Evolutionary conservation across 2,888 invertebrate species (phyloP), one percentile per base, ranked within the genome.

Genomic region (Stenurella melanura): DNA sequence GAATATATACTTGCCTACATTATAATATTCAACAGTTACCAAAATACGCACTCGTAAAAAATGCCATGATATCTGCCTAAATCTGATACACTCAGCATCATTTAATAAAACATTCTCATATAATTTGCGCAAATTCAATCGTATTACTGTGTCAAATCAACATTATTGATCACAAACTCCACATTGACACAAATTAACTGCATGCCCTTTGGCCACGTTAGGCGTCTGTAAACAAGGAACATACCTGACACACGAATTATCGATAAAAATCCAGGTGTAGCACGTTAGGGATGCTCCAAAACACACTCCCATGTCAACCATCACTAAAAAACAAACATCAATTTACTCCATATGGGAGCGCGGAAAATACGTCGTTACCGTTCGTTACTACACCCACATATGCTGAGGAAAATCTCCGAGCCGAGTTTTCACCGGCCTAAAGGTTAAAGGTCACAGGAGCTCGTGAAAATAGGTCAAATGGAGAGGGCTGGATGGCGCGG

Each of bases 401-500:
- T 58, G 67, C 19, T 66, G 54, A 66, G 68, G 73, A 68, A 73
- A 73, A 69, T 63, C 58, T 42, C 50, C 68, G 42, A 60, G 64
- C 30, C 19, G 73, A 71, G 70, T 72, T 78, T 74, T 72, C 73
- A 69, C 67, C 67, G 61, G 50, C 17, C 34, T 30, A 74, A 71
- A 76, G 76, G 56, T 75, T 50, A 72, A 78, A 78, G 80, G 80
- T 78, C 77, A 21, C 63, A 38, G 60, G n/a, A 61, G 63, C 30
- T 9, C 30, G 63, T 61, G 72, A n/a, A 72, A 72, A 61, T 72
- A 54, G 72, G 72, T 72, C 72, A 63, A 61, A 72, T 50, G 72
- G 72, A 72, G 72, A 72, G 63, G 63, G 63, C 63, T 42, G 54
- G 63, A 61, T 72, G 9, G 26, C 38, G 30, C 50, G 50, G 72